Conservation (phyloP, 2,888 invertebrate species). For the Drosophila niveifrons region DNA sequence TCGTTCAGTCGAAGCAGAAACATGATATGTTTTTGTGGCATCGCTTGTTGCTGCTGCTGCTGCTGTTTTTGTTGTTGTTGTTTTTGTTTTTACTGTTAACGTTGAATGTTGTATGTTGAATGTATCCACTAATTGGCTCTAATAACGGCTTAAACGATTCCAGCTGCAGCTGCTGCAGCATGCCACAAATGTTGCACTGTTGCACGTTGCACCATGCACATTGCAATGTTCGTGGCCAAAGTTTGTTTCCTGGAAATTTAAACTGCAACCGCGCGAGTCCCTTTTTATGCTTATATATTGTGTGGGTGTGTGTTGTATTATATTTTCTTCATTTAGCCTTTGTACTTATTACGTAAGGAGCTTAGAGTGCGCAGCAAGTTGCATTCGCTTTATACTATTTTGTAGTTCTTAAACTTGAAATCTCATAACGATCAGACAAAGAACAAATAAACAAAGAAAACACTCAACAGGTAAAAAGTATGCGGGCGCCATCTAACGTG, state of each 20-base stretch:
- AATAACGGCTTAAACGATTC: conserved; percentile 21
- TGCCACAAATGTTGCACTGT: conserved; percentile 10
- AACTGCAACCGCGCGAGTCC: not conserved
- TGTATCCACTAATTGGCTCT: conserved; percentile 21
- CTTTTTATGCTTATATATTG: not conserved
- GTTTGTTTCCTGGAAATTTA: conserved; percentile 11
- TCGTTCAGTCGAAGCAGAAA: not conserved
- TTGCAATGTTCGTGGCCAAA: not conserved
- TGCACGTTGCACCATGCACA: not conserved
- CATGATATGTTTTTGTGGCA: conserved; percentile 16
- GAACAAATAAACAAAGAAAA: too few relatives aligned
- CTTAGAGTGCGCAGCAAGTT: too few relatives aligned
- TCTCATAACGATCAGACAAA: too few relatives aligned
- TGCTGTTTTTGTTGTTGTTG: not conserved
- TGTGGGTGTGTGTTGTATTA: not conserved
- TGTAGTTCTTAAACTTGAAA: too few relatives aligned
- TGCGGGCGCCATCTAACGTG: too few relatives aligned
- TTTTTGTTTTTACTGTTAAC: not conserved
- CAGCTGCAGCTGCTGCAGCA: conserved; percentile 1
- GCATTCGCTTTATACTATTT: too few relatives aligned
- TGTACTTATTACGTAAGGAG: too few relatives aligned
- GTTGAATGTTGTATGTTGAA: conserved; percentile 2
- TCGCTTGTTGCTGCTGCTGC: not conserved
- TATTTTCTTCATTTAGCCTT: not conserved
- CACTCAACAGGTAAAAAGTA: too few relatives aligned